Conservation (phyloP, 2,888 invertebrate genomes). For the Colletes collaris region DNA sequence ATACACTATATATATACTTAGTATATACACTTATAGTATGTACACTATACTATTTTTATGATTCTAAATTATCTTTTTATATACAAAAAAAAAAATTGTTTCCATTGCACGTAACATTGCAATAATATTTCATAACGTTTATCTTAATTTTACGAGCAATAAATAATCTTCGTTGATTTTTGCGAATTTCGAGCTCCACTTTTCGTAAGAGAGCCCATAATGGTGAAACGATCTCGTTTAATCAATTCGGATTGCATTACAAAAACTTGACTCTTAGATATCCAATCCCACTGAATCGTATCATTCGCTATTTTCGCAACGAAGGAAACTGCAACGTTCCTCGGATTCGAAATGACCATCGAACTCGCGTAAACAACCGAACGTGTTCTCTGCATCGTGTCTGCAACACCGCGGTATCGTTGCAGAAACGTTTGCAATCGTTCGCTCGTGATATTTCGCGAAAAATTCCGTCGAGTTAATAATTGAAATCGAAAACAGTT, state of each 20-base stretch:
- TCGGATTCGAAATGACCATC: slow-evolving; percentile 4
- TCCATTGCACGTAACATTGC: no score
- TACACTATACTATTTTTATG: no score
- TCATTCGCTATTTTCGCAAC: slow-evolving; percentile 44
- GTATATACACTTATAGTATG: no score
- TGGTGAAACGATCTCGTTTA: slow-evolving; percentile 51
- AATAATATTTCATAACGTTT: no score
- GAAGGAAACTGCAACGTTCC: slow-evolving; percentile 1
- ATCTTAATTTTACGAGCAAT: slow-evolving; percentile 11
- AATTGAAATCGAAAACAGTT: no score
- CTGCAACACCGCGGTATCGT: background rate
- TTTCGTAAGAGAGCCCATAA: slow-evolving; percentile 45
- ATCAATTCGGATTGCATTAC: slow-evolving; percentile 58
- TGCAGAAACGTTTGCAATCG: background rate
- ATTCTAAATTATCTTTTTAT: no score
- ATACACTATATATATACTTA: no score
- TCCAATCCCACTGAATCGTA: slow-evolving; percentile 46
- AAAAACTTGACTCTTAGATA: slow-evolving; percentile 44
- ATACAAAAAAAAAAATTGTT: no score
- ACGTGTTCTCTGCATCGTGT: background rate
- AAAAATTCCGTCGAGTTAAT: background rate
- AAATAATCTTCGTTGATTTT: slow-evolving; percentile 12
- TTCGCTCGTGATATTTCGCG: background rate
- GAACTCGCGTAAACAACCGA: slow-evolving; percentile 11
- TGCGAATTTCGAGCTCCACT: slow-evolving; percentile 17